Evolutionary conservation across 2,113 vertebrate species (phyloP), one percentile per base, ranked within the genome.

Genomic region (Empidonax alnorum): DNA sequence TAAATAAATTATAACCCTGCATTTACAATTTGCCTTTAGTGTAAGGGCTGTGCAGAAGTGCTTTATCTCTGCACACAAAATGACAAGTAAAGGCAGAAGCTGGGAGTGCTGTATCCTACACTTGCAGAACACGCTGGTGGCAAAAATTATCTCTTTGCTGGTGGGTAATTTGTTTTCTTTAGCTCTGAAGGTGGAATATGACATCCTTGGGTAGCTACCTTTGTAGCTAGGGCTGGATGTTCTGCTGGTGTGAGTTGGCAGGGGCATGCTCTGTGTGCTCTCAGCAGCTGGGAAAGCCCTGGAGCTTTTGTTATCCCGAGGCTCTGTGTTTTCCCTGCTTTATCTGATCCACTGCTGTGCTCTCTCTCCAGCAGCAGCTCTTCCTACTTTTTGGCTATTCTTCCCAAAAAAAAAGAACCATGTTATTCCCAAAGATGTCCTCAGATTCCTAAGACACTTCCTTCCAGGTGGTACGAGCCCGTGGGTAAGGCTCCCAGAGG

Each of bases 1-100:
- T 92, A 92, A 92, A 95, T 89, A 89, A 95, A 88, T 94, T 61
- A 95, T 13, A 91, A 79, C 10, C 58, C 27, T 49, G n/a, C 65
- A 10, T 90, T 87, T 78, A 30, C 86, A 66, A 20, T 75, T 56
- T 67, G 86, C 73, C 73, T 89, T 71, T 39, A 37, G 49, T 80
- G 12, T 37, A 50, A 89, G 82, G 6, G 4, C 89, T 84, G 90
- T 28, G 3, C 83, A 47, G 76, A 61, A 84, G 77, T 30, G 82
- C 67, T 95, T 94, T 91, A 91, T 96, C 93, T 67, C 3, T 37
- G 63, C 20, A 4, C 93, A 42, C 59, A n/a, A 41, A 80, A 25
- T 59, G 56, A 85, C 49, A 66, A 83, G 91, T n/a, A 62, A 78
- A 84, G 90, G 88, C 81, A 91, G 87, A 83, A 73, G 81, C 72